Evolutionary conservation across 1,140 invertebrate genomes (phyloP).

Genomic region (Rhopalosiphum padi): DNA sequence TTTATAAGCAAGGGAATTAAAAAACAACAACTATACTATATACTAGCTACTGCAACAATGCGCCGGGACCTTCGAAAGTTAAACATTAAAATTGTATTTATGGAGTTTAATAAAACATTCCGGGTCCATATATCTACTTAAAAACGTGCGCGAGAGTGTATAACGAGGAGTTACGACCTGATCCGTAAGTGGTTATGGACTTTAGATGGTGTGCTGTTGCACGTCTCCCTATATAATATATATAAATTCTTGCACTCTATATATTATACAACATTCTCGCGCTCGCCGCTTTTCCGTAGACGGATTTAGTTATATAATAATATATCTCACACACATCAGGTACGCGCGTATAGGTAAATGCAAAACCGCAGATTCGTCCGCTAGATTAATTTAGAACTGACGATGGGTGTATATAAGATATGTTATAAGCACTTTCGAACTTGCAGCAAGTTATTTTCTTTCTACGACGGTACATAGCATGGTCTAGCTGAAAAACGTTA

Average conservation of each 20-base stretch:
- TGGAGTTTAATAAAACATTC: conserved; percentile 56
- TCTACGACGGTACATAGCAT: neutral
- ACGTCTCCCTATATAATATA: neutral
- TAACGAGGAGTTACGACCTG: conserved; percentile 40
- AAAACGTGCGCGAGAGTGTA: neutral
- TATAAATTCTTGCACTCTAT: neutral
- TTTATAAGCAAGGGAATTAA: conserved; percentile 55
- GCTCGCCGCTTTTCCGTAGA: neutral
- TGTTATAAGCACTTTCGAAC: neutral
- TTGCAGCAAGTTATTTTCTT: neutral
- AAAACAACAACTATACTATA: conserved; percentile 22
- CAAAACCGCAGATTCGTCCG: neutral
- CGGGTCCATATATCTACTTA: conserved; percentile 39
- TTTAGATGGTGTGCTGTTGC: conserved; percentile 29
- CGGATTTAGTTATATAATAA: neutral
- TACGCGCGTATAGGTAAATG: neutral
- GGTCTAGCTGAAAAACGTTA: neutral
- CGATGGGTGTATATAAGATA: neutral
- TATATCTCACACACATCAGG: neutral
- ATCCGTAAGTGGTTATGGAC: conserved; percentile 38
- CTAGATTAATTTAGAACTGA: neutral
- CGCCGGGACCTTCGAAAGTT: conserved; percentile 46
- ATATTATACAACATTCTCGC: neutral
- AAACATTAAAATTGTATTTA: conserved; percentile 53
- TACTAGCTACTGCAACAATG: neutral